Evolutionary conservation across 2,113 vertebrate genomes (phyloP).

Genomic region (Dicrurus megarhynchus): DNA sequence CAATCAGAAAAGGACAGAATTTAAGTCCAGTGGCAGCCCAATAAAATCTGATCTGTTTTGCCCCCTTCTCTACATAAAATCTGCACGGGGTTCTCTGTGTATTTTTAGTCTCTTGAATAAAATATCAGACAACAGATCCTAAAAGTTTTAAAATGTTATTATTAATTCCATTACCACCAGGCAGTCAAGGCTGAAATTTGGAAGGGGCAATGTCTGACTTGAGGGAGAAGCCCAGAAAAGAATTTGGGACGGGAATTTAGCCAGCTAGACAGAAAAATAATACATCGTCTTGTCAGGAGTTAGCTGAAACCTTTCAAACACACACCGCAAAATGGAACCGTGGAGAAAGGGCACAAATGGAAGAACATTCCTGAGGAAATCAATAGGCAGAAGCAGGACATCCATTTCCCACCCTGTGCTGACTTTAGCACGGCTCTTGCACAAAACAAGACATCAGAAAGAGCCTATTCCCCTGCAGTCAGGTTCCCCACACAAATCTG

Average conservation of each 20-base stretch:
- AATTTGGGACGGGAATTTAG: neutral
- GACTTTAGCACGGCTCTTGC: neutral
- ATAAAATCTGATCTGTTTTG: neutral
- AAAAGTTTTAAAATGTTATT: neutral
- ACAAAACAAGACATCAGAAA: neutral
- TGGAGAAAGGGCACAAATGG: neutral
- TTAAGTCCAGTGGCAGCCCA: neutral
- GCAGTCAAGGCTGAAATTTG: neutral
- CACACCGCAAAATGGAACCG: neutral
- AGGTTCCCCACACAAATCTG: neutral
- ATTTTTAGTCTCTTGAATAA: neutral
- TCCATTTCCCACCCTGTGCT: neutral
- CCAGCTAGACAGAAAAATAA: neutral
- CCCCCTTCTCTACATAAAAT: neutral
- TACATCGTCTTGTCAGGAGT: neutral
- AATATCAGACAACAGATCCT: neutral
- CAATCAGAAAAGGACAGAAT: neutral
- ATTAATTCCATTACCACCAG: neutral
- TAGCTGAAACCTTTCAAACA: neutral
- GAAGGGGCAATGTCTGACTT: neutral
- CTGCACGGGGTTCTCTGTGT: neutral
- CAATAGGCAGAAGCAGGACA: neutral
- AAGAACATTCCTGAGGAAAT: neutral
- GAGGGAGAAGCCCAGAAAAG: neutral
- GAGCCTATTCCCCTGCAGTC: neutral